Evolutionary conservation across 2,113 vertebrate species (phyloP), one percentile per base, ranked within the genome.

Genomic region (Neopipo cinnamomea): DNA sequence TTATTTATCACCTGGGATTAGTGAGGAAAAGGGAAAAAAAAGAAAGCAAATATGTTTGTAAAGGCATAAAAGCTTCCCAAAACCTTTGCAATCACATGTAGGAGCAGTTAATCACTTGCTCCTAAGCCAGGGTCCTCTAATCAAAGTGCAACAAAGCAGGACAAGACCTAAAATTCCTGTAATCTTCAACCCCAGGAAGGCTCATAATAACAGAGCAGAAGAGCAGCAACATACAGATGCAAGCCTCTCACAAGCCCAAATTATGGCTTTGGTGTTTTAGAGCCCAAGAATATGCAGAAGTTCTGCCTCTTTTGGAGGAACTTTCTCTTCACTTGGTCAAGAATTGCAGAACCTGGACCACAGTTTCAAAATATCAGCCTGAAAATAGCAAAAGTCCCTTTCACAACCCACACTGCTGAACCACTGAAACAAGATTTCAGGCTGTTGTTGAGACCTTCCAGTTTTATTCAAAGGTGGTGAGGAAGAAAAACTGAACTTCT

Each of bases 1-100:
- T 73, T 81, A 56, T 97, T 98, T 53, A 92, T 58, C 49, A 89
- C 91, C 91, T 97, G 96, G 12, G 33, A 35, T 37, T 31, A 35
- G 42, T 25, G 30, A 80, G 55, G 3, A 24, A 23, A n/a, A 2
- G 12, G 10, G 5, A 4, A 25, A 0, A 6, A 16, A 27, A 56
- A 28, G 7, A 25, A 42, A 74, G 53, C 8, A 73, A 50, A 67
- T 1, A 30, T 6, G 61, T 35, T 68, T 80, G 41, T 8, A 19
- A 80, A 89, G 35, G 4, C 33, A 63, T 3, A 47, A 65, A 37
- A 59, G 47, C 20, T 56, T 23, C 67, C 31, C 78, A 23, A 65
- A 93, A 83, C 23, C 33, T 88, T 18, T 55, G 47, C 41, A 80
- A 49, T 37, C 17, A 63, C 39, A 23, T 0, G 1, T 2, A 11